Evolutionary conservation across 2,113 vertebrate species (phyloP), one percentile per base, ranked within the genome.

Genomic region (Nanorana parkeri): DNA sequence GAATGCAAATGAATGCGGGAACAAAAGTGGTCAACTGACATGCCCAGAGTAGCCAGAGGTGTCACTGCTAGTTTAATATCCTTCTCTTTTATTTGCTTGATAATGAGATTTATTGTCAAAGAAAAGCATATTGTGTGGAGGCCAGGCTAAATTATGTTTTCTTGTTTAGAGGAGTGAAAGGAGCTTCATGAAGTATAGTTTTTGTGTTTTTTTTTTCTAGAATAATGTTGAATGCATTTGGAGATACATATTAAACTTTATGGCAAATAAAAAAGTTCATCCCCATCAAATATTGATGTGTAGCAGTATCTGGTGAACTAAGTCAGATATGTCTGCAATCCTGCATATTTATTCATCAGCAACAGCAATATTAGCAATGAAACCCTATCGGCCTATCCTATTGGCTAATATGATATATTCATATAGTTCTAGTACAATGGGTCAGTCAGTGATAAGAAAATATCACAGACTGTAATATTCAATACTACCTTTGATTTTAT

Each of bases 21-120:
- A 47, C 21, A 61, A 79, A 78, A 80, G 61, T 51, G 17, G 54
- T 58, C 32, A 69, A 80, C 68, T 80, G 61, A 61, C 55, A 58
- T 61, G 21, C 66, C 13, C 21, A 71, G 56, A 56, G 36, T 58
- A 20, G 29, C 20, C 65, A 69, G 67, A 58, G 32, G 66, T 69
- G 66, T 47, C 71, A 10, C 55, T 58, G 66, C 54, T 55, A 26
- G 52, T 69, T 80, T 69, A 60, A 80, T 69, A 80, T 80, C 78
- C 78, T 80, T 51, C n/a, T 17, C 66, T 51, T 79, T 80, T 69
- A 80, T 80, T 69, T 69, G 17, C 67, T 58, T 28, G 41, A 51
- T 80, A 51, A 80, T 80, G 32, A 69, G 15, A 58, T 24, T 47
- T 80, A 69, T 80, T 80, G 55, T 79, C n/a, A 69, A 41, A 32